Evolutionary conservation across 1,140 invertebrate species (phyloP), one percentile per base, ranked within the genome.

Genomic region (Colletes latitarsis): DNA sequence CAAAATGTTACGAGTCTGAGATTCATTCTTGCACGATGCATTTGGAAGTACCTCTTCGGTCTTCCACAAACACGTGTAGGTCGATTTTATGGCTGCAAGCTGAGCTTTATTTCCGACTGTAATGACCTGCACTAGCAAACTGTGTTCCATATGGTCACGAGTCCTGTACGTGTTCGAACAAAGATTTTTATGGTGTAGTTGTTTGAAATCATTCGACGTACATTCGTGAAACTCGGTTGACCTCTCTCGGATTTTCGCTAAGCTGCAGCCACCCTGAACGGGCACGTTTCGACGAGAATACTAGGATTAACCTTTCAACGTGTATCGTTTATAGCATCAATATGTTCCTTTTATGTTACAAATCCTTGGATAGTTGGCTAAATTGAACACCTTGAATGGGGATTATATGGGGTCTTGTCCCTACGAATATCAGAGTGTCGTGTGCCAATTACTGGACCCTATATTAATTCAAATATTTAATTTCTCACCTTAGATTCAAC

Each of bases 251-350:
- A 82, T 82, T 69, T 76, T 81, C 72, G 83, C 69, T 82, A 82
- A 86, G 66, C 60, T 43, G 19, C 58, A 1, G 12, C n/a, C n/a
- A 62, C 39, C 46, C 43, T 43, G 39, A n/a, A 66, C 49, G 58
- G 63, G 58, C 84, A 82, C 79, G 75, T 82, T 77, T 52, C 73
- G 0, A 52, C 17, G 66, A 84, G 75, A 80, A 84, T 80, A 21
- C 4, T 14, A 21, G 69, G 78, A 84, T 85, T 85, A 84, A 52
- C 58, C 49, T 55, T 64, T 52, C 69, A 72, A 14, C 46, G 19
- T 1, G 49, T 41, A 73, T 52, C 41, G 19, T 76, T 80, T 81
- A 73, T 53, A 52, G 19, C 64, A n/a, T 83, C 71, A 62, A 84
- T 83, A 75, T 6, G 21, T 46, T 30, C 41, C 62, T 55, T 71